Conservation (phyloP, 2,888 invertebrate species). For the Lumbricus terrestris region DNA sequence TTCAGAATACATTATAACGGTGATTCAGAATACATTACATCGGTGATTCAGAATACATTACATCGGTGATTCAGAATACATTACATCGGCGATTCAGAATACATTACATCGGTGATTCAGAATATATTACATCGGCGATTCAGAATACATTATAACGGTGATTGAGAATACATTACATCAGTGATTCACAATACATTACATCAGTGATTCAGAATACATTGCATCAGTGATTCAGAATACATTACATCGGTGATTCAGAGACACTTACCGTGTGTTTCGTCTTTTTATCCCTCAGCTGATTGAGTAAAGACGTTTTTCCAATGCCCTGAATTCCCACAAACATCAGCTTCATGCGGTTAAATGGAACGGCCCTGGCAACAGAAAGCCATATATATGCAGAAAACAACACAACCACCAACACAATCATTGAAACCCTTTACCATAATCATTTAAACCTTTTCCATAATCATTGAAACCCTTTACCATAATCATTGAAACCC, state of each 20-base stretch:
- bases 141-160: no score
- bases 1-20: no score
- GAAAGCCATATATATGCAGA: constrained; percentile 58
- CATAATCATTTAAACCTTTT: not conserved
- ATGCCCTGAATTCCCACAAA: constrained; percentile 82
- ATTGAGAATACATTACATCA: no score
- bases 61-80: no score
- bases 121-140: no score
- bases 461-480: not conserved
- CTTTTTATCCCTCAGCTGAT: constrained; percentile 71
- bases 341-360: constrained; percentile 86
- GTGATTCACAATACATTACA: no score
- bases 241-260: not conserved
- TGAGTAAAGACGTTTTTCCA: constrained; percentile 87
- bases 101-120: no score
- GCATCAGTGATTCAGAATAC: not conserved
- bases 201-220: not conserved
- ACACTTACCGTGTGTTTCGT: constrained; percentile 63
- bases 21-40: no score
- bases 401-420: not conserved
- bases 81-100: no score
- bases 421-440: no score
- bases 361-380: constrained; percentile 73
- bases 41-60: no score
- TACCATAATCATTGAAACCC: no score